Percentiles rank a stretch among this genome's conserved stretches.
Conservation (phyloP, 2,113 vertebrate genomes). For the Chloropsis cyanopogon region DNA sequence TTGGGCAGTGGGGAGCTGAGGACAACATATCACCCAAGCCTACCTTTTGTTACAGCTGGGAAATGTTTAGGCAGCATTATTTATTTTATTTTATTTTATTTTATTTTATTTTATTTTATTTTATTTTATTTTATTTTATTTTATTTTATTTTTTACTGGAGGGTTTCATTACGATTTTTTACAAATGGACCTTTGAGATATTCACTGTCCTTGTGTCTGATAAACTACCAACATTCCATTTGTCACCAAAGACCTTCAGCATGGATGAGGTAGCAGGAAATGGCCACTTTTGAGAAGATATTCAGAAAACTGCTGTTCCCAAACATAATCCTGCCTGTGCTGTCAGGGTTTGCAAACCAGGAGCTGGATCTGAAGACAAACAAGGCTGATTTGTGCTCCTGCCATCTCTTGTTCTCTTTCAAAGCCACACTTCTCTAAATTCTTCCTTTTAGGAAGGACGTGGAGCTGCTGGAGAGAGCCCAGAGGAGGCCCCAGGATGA, state of each 20-base stretch:
- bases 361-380: neutral
- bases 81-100: neutral
- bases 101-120: neutral
- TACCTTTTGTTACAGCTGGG: neutral
- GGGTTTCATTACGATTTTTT: neutral
- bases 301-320: neutral
- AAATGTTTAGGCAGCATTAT: neutral
- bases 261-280: neutral
- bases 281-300: neutral
- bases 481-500: no score
- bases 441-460: neutral
- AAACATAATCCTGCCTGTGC: neutral
- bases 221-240: neutral
- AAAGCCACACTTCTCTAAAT: neutral
- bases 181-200: neutral
- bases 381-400: neutral
- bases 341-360: neutral
- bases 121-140: neutral
- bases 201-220: fast-evolving
- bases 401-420: neutral
- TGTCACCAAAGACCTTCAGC: neutral
- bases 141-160: neutral
- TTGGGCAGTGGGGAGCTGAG: neutral
- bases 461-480: neutral
- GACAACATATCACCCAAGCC: neutral